Base-by-base conservation (phyloP, 2,113 vertebrate species). In the Toxotes jaculatrix region DNA sequence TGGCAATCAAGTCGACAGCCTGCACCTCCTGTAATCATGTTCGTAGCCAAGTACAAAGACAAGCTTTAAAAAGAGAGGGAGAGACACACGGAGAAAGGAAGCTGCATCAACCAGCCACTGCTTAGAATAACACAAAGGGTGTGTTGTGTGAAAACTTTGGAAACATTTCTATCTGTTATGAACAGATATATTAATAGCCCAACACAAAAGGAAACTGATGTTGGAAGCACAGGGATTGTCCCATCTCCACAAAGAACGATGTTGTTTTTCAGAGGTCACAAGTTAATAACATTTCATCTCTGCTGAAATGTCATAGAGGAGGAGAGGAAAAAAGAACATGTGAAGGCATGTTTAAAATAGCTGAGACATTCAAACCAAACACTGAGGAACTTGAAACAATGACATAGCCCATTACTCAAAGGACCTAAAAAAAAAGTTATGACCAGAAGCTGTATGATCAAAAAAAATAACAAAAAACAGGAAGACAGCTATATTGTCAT, bases 151-250 rank as follows among this genome's bases (percentile, higher is more conserved):
- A 56, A 83, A 75, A 77, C 62, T 55, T 21, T 83, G 78, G 71
- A 87, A 88, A 81, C 47, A 74, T 32, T 77, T 86, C 79, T 73
- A 82, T 89, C 84, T 79, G 14, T 77, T 85, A 69, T 77, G 70
- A 88, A 82, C 65, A 38, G 19, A 68, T 86, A 77, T 91, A 87
- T 91, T 90, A 82, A 88, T 84, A 87, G 72, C 45, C 8, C 5
- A 19, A 84, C 86, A 93, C 74, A 87, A 92, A 88, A 82, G 75
- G 84, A 88, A 93, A 89, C 67, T 12, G 32, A 36, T 13, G 56
- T 70, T 87, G 74, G 82, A 85, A 79, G 74, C 85, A 77, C 36
- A 67, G 69, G 23, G 70, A 79, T 56, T 38, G 79, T 62, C 67
- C 66, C 23, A 49, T 75, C 70, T 66, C 49, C 12, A 75, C 78